Conservation (phyloP, 2,797 vertebrate genomes). For the Lemur catta region DNA sequence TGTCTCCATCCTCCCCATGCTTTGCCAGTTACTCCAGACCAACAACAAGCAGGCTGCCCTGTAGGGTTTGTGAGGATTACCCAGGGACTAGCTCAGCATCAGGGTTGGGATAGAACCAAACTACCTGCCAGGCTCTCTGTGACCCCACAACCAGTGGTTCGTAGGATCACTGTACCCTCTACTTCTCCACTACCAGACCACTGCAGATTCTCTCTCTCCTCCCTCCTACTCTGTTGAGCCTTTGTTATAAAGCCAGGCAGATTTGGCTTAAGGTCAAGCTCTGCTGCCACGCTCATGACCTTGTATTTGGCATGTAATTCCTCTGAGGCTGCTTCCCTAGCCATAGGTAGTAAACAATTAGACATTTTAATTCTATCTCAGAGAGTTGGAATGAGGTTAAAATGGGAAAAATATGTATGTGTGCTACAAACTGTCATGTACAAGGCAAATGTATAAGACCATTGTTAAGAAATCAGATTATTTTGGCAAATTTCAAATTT, state of each 20-base stretch:
- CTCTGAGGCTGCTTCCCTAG: neutral
- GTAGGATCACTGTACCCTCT: accelerated
- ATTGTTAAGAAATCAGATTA: neutral
- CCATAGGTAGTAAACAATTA: too few species aligned
- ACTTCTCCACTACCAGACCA: too few species aligned
- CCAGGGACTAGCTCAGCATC: neutral
- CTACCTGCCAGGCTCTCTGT: neutral
- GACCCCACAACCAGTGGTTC: too few species aligned
- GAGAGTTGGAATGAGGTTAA: neutral
- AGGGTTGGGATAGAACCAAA: neutral
- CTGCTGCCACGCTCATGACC: neutral
- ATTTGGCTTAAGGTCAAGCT: neutral
- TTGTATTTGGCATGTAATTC: neutral
- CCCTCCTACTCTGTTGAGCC: neutral
- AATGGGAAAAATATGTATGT: neutral
- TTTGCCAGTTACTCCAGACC: neutral
- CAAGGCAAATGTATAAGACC: neutral
- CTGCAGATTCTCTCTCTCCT: accelerated
- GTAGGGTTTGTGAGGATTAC: neutral
- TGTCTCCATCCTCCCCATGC: neutral
- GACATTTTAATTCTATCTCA: neutral
- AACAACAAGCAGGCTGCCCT: neutral
- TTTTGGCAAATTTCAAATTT: neutral
- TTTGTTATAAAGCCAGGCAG: neutral
- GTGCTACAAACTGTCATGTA: neutral